phyloP scores from a whole-genome alignment of 2,113 vertebrate species.

The Chlorocebus sabaeus region DNA sequence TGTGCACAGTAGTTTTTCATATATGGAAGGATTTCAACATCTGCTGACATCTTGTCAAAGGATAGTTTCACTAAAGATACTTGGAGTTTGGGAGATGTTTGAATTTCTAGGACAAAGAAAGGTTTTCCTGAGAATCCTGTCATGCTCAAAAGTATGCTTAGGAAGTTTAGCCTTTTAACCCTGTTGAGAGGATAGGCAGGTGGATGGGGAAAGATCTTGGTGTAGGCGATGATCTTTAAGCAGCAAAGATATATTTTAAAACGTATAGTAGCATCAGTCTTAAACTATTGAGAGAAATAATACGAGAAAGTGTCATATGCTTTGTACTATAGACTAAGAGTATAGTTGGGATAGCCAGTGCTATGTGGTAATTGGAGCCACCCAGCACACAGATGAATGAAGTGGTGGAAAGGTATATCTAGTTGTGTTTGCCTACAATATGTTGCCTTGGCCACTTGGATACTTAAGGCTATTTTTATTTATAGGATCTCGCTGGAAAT shows the following conservation, averaged over 20 bases:
- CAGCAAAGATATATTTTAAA: conserved; percentile 29
- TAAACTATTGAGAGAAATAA: background rate
- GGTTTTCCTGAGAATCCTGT: conserved; percentile 50
- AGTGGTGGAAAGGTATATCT: background rate
- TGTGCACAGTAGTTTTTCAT: conserved; percentile 58
- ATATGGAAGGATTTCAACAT: conserved; percentile 43
- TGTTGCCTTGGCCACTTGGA: background rate
- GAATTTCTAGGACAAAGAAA: conserved; percentile 51
- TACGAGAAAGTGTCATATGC: background rate
- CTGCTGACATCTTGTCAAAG: conserved; percentile 52
- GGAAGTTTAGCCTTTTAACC: background rate
- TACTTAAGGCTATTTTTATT: conserved; percentile 59
- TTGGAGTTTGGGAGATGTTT: background rate
- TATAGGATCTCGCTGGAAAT: conserved; percentile 97
- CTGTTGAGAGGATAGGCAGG: background rate
- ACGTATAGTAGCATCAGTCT: background rate
- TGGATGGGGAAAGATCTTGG: background rate
- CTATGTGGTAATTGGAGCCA: background rate
- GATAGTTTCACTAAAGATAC: conserved; percentile 29
- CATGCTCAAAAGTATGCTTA: background rate
- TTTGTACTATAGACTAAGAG: background rate
- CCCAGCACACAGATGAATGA: background rate
- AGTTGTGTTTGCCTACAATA: background rate
- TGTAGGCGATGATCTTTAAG: background rate
- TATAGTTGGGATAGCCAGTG: background rate